A percentile compares a stretch with the other conserved stretches of the same genome.
These are phyloP conservation scores for Semnornis frantzii DNA, from an alignment of 2,113 vertebrate genomes.

Conservation along the genomic window DNA sequence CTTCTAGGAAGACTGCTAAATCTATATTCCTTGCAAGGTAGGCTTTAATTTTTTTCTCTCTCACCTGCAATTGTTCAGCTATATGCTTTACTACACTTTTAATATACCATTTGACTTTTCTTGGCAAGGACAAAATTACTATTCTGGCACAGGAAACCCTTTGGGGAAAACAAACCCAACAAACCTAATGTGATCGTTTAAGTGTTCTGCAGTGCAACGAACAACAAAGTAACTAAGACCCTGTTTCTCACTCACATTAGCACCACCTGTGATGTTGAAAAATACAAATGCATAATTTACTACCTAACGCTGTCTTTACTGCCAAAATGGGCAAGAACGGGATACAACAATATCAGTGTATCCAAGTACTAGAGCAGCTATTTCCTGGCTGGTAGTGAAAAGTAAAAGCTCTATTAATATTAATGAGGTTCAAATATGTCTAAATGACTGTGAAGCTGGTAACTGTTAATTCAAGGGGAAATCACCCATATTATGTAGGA, in stretches of 20 bases:
- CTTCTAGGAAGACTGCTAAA: not conserved
- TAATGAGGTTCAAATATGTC: not conserved
- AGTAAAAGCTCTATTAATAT: not conserved
- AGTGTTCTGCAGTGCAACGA: not conserved
- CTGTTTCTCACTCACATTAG: not conserved
- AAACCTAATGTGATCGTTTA: not conserved
- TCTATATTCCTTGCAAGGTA: not conserved
- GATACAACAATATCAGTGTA: not conserved
- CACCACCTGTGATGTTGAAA: not conserved
- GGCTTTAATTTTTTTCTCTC: not conserved
- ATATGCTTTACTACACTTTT: slow-evolving; percentile 2
- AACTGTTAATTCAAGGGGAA: not conserved
- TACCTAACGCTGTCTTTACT: not conserved
- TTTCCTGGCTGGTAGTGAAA: not conserved
- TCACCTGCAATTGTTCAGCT: not conserved
- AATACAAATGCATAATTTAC: not conserved
- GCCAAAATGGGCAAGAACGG: not conserved
- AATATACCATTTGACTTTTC: not conserved
- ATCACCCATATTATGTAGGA: not conserved
- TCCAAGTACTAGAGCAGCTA: not conserved
- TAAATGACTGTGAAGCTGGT: not conserved
- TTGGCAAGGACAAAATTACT: slow-evolving; percentile 19
- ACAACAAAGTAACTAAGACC: not conserved
- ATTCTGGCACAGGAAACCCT: not conserved
- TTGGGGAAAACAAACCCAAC: not conserved